phyloP scores from a whole-genome alignment of 2,888 invertebrate species.

The Drosophila helvetica region DNA sequence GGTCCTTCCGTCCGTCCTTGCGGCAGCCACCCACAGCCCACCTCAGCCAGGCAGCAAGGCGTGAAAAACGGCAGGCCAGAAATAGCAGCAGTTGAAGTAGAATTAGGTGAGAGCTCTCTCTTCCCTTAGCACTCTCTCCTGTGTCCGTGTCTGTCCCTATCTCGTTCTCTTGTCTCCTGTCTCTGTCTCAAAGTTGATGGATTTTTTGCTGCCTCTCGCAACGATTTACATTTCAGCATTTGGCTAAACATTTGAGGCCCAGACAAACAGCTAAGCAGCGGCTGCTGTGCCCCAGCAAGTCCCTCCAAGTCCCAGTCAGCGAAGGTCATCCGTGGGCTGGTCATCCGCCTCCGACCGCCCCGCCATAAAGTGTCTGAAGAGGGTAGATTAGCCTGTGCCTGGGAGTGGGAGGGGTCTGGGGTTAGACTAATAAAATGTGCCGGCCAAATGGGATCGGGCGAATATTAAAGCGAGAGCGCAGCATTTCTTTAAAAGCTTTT shows the following conservation, averaged over 20 bases:
- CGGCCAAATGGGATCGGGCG: slow-evolving; percentile 4
- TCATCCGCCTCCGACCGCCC: too few relatives aligned
- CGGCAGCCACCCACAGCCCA: not conserved
- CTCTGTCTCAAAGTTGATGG: slow-evolving; percentile 48
- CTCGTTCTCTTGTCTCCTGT: not conserved
- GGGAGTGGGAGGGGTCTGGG: not conserved
- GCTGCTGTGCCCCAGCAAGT: too few relatives aligned
- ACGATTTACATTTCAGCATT: slow-evolving; percentile 41
- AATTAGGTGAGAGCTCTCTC: slow-evolving; percentile 13
- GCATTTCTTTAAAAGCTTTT: slow-evolving; percentile 10
- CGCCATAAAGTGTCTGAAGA: slow-evolving; percentile 51
- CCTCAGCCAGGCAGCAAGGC: slow-evolving; percentile 58
- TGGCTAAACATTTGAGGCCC: slow-evolving; percentile 28
- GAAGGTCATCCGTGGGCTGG: slow-evolving; percentile 41
- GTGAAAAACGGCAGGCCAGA: slow-evolving; percentile 57
- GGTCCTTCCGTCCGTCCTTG: slow-evolving; percentile 30
- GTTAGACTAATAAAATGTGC: slow-evolving; percentile 24
- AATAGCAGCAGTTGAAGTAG: slow-evolving; percentile 25
- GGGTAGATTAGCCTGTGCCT: slow-evolving; percentile 63
- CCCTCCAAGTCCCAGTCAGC: slow-evolving; percentile 3
- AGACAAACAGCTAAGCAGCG: slow-evolving; percentile 52
- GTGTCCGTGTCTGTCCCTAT: not conserved
- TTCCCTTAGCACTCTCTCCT: not conserved
- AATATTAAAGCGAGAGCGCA: slow-evolving; percentile 1
- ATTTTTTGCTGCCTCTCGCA: slow-evolving; percentile 59